Evolutionary conservation across 2,888 invertebrate genomes (phyloP).

Genomic region (Bedellia somnulentella): DNA sequence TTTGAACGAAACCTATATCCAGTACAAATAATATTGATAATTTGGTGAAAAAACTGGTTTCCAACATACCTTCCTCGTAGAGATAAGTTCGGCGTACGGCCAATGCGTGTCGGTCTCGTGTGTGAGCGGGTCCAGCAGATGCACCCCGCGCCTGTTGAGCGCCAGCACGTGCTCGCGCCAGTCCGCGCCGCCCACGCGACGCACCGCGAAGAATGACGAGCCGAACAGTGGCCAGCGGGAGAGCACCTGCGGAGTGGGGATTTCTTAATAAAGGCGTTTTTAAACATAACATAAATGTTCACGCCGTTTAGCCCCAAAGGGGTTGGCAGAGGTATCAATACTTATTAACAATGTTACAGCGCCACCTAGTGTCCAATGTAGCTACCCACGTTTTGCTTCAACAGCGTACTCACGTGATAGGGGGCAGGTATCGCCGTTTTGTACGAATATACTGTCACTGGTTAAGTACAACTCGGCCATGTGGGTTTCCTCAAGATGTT

Average conservation of each 20-base stretch:
- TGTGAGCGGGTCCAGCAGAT: conserved; percentile 88
- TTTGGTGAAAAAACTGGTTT: not conserved
- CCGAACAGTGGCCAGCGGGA: conserved; percentile 96
- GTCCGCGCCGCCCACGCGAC: conserved; percentile 71
- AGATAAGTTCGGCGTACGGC: conserved; percentile 94
- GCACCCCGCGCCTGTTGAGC: conserved; percentile 89
- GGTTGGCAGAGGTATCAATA: too few species aligned
- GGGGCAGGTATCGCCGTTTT: too few species aligned
- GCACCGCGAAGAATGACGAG: conserved; percentile 96
- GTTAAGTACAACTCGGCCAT: too few species aligned
- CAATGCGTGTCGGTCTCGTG: conserved; percentile 93
- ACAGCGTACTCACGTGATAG: too few species aligned
- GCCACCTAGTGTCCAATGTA: too few species aligned
- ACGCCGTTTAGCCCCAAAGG: too few species aligned
- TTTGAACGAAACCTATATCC: too few species aligned
- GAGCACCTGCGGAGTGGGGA: conserved; percentile 79
- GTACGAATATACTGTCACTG: too few species aligned
- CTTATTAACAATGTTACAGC: too few species aligned
- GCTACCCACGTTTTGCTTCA: not conserved
- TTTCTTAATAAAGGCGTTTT: conserved; percentile 11
- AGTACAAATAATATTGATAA: too few species aligned
- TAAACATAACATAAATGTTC: too few species aligned
- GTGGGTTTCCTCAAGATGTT: too few species aligned
- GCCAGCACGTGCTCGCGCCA: conserved; percentile 91
- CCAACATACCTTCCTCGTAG: conserved; percentile 76